These are phyloP conservation scores for human DNA, from an alignment of 2,113 vertebrate genomes.

Conservation along the genomic window GRCh38 chr9:109747501-109748000, in stretches of 20 bases:
- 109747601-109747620: background rate
- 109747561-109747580: background rate
- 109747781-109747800: background rate
- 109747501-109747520: background rate
- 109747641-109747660: background rate
- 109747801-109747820: background rate
- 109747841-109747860: background rate
- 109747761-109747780: background rate
- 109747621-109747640: background rate
- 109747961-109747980: background rate
- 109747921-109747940: background rate
- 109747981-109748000: background rate
- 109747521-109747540: background rate
- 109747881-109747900: background rate
- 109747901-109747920: background rate
- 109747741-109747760: background rate
- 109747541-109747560: background rate
- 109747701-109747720: background rate
- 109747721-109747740: background rate
- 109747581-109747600: background rate
- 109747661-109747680: background rate
- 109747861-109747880: background rate
- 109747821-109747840: background rate
- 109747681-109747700: background rate
- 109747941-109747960: background rate